Conservation (phyloP, 2,888 invertebrate genomes). For the Pterobdella sp. region DNA sequence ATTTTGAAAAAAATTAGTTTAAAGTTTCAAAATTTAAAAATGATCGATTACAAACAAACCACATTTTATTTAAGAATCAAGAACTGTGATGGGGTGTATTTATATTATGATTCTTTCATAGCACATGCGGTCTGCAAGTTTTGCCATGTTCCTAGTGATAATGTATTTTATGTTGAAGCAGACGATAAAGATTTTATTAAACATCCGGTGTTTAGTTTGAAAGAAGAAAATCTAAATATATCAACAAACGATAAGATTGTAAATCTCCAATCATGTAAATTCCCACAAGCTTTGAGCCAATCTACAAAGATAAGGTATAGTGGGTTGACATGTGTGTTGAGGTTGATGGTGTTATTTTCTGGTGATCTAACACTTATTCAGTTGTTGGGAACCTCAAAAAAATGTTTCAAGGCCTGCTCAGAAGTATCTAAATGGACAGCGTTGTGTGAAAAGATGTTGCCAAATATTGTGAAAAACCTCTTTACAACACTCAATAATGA, state of each 20-base stretch:
- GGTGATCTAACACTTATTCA: conserved; percentile 9
- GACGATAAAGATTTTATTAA: background rate
- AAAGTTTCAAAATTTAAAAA: background rate
- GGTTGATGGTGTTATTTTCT: background rate
- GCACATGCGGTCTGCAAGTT: background rate
- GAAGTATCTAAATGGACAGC: conserved; percentile 39
- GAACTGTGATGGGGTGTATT: background rate
- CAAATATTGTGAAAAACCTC: conserved; percentile 42
- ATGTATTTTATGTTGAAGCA: background rate
- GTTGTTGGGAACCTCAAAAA: conserved; percentile 27
- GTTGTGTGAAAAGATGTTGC: conserved; percentile 73
- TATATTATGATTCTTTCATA: background rate
- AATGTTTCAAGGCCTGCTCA: conserved; percentile 38
- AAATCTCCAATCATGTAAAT: background rate
- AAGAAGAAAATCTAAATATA: background rate
- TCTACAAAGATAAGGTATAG: background rate
- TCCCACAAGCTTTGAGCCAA: background rate
- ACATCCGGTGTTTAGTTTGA: background rate
- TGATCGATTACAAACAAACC: background rate
- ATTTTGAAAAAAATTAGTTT: background rate
- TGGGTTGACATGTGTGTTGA: conserved; percentile 3
- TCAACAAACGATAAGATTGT: too few relatives aligned
- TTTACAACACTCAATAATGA: conserved; percentile 36
- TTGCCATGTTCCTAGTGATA: background rate
- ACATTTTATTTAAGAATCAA: conserved; percentile 4